Conservation (phyloP, 92 coral and sea anemone species). For the Plumapathes pennacea region DNA sequence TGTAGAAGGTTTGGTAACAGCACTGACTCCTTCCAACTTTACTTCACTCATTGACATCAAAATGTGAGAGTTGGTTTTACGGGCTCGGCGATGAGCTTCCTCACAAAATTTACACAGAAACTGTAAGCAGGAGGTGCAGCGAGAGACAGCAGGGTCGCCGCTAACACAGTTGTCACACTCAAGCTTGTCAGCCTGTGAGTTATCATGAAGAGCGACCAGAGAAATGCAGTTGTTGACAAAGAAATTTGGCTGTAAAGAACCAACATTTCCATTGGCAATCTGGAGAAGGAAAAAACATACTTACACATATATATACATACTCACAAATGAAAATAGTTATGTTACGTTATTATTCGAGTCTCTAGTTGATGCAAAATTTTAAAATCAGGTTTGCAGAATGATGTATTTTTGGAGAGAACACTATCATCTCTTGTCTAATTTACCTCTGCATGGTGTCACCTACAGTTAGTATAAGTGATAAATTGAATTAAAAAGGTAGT, state of each 20-base stretch:
- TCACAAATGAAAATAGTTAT: no score
- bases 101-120: slow-evolving; percentile 59
- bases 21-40: slow-evolving; percentile 19
- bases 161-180: slow-evolving; percentile 63
- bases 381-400: no score
- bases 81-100: slow-evolving; percentile 38
- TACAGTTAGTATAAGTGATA: no score
- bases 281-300: neutral
- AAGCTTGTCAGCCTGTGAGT: neutral
- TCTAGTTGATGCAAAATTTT: no score
- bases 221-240: slow-evolving; percentile 25
- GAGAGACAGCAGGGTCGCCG: slow-evolving; percentile 29
- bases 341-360: no score
- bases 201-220: slow-evolving; percentile 5
- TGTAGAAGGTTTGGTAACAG: slow-evolving; percentile 20
- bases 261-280: slow-evolving; percentile 11
- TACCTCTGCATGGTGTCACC: no score
- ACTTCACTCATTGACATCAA: slow-evolving; percentile 46
- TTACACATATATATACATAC: slow-evolving; percentile 16
- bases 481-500: no score
- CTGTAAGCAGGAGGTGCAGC: slow-evolving; percentile 44
- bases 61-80: slow-evolving; percentile 35
- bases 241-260: slow-evolving; percentile 9
- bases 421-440: slow-evolving; percentile 19
- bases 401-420: slow-evolving; percentile 16